These are phyloP conservation scores for Melinaea menophilus DNA, from an alignment of 2,888 invertebrate genomes.

Conservation along the genomic window DNA sequence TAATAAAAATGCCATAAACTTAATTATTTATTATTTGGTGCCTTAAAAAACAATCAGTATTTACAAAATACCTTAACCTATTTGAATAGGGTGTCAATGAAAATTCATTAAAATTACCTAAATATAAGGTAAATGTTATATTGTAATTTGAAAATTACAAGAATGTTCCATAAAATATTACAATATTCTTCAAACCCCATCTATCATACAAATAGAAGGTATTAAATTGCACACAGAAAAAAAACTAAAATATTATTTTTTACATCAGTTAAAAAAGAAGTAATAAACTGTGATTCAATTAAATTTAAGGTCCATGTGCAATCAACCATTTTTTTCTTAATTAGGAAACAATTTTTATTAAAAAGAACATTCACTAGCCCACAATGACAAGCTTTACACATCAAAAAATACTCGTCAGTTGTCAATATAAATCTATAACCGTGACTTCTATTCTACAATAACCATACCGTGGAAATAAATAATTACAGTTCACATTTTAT, in stretches of 20 bases:
- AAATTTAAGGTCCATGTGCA: neutral
- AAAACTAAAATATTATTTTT: neutral
- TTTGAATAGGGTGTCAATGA: slow-evolving; percentile 42
- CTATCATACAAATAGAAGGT: slow-evolving; percentile 2
- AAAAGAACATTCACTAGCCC: slow-evolving; percentile 23
- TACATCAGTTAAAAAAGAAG: neutral
- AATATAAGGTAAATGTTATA: slow-evolving; percentile 19
- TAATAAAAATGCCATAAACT: slow-evolving; percentile 42
- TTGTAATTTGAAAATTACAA: slow-evolving; percentile 15
- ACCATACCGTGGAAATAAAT: neutral
- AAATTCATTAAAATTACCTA: slow-evolving; percentile 32
- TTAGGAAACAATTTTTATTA: slow-evolving; percentile 2
- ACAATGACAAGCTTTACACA: slow-evolving; percentile 18
- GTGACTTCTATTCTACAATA: neutral
- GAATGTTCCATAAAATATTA: slow-evolving; percentile 9
- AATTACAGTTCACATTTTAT: neutral
- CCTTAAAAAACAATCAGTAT: slow-evolving; percentile 62
- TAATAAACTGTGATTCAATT: neutral
- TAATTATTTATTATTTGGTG: slow-evolving; percentile 64
- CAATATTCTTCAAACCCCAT: slow-evolving; percentile 2
- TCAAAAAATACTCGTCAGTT: slow-evolving; percentile 6
- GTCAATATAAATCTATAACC: slow-evolving; percentile 1
- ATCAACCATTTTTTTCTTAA: slow-evolving; percentile 2
- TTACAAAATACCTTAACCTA: slow-evolving; percentile 65
- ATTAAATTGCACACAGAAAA: slow-evolving; percentile 4